phyloP scores from a whole-genome alignment of 23 tunicate species.

The Aplidium turbinatum region DNA sequence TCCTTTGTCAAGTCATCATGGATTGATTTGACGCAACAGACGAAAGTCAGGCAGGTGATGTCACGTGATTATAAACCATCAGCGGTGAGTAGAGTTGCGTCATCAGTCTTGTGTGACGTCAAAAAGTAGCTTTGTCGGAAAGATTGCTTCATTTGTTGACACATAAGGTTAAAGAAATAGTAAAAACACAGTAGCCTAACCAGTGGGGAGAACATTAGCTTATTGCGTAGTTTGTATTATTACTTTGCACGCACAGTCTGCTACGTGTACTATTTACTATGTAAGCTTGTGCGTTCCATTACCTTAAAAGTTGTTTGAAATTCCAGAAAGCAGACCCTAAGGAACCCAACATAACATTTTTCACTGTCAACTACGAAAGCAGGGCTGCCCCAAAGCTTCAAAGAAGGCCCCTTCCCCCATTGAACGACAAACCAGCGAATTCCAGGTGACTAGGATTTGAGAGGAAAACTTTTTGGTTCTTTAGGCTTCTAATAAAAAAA shows the following conservation, averaged over 20 bases:
- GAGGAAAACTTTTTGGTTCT: neutral
- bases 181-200: no score
- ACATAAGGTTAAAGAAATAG: no score
- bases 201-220: no score
- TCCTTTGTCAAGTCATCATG: slow-evolving; percentile 29
- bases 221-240: no score
- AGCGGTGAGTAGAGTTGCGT: neutral
- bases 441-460: neutral
- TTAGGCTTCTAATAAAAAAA: no score
- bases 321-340: no score
- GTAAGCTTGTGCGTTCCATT: no score
- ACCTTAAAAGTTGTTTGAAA: no score
- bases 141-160: no score
- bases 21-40: slow-evolving; percentile 35
- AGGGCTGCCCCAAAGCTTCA: slow-evolving; percentile 2
- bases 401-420: slow-evolving; percentile 46
- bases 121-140: no score
- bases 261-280: no score
- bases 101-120: neutral
- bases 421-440: neutral
- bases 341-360: slow-evolving; percentile 23
- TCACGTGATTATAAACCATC: slow-evolving; percentile 5
- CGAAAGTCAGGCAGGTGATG: slow-evolving; percentile 36
- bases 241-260: no score
- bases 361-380: slow-evolving; percentile 35